Percentiles rank a stretch among this genome's conserved stretches.
These are phyloP conservation scores for Crocallis elinguaria DNA, from an alignment of 2,888 invertebrate species.

Conservation along the genomic window DNA sequence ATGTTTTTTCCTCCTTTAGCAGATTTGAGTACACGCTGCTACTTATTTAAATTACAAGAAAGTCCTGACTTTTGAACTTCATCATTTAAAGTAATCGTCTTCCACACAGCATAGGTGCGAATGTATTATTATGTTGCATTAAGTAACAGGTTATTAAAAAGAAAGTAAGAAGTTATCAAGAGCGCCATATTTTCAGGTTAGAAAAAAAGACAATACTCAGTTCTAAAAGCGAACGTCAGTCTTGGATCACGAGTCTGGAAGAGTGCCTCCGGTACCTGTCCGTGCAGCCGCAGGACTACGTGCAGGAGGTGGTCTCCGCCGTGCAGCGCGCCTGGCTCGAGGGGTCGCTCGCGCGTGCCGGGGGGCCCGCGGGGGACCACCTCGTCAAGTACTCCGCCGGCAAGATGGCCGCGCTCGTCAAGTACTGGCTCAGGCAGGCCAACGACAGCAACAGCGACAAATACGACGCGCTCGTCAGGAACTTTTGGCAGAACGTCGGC, in stretches of 20 bases:
- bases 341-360: no score
- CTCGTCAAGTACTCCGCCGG: constrained; percentile 54
- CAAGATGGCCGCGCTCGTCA: constrained; percentile 55
- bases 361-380: constrained; percentile 55
- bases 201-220: constrained; percentile 83
- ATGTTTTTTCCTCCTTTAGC: no score
- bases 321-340: constrained; percentile 63
- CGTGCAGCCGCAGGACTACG: constrained; percentile 46
- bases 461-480: constrained; percentile 62
- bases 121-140: no score
- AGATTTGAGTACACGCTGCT: no score
- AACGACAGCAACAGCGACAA: constrained; percentile 45
- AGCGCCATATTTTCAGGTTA: constrained; percentile 74
- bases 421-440: constrained; percentile 65
- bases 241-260: constrained; percentile 87
- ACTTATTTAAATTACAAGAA: no score
- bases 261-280: constrained; percentile 87
- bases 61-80: no score
- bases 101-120: no score
- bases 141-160: no score
- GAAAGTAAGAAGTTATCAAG: no score
- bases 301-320: constrained; percentile 46
- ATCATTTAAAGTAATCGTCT: no score
- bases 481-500: constrained; percentile 72
- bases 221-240: constrained; percentile 88